Evolutionary conservation across 2,888 invertebrate genomes (phyloP), one percentile per base, ranked within the genome.

Genomic region (Carabus problematicus): DNA sequence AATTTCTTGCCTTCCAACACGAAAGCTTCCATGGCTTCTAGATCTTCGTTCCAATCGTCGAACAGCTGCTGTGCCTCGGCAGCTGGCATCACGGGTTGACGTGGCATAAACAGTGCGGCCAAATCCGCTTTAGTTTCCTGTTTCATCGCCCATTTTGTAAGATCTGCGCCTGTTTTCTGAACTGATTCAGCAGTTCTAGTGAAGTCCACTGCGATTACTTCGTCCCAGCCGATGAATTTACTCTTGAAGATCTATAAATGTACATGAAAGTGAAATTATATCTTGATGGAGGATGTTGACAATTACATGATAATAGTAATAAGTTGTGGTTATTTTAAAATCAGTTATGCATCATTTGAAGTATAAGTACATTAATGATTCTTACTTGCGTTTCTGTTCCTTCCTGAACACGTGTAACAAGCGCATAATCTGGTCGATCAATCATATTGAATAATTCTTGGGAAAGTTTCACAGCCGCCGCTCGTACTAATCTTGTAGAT

Each of bases 141-240:
- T 74, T 92, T 88, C 72, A 89, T 89, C 0, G 95, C 95, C 95
- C 95, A 95, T 80, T 92, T 91, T 8, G 91, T 94, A 71, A 99
- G 86, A 84, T 99, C 97, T 0, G 97, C 97, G 11, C 99, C 99
- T 12, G 98, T 95, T 77, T 95, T 90, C 45, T 93, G 93, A 0
- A 99, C 98, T 0, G 98, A 98, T 79, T 97, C 97, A 0, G 98
- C 98, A 0, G 98, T 98, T 73, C 98, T 88, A 0, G 99, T 99
- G 82, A 97, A 99, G 84, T 99, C 99, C 7, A 98, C 98, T 0
- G 97, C 97, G 76, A 99, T 95, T 14, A 99, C 97, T 82, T 99
- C 98, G 79, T 99, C 98, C 99, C 99, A 99, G 8, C 96, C 97
- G 56, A 88, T 83, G 83, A 99, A 99, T 83, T 98, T 98, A 0